Percentiles rank a stretch among this genome's conserved stretches.
phyloP scores from a whole-genome alignment of 2,113 vertebrate genomes.

The Egretta garzetta region DNA sequence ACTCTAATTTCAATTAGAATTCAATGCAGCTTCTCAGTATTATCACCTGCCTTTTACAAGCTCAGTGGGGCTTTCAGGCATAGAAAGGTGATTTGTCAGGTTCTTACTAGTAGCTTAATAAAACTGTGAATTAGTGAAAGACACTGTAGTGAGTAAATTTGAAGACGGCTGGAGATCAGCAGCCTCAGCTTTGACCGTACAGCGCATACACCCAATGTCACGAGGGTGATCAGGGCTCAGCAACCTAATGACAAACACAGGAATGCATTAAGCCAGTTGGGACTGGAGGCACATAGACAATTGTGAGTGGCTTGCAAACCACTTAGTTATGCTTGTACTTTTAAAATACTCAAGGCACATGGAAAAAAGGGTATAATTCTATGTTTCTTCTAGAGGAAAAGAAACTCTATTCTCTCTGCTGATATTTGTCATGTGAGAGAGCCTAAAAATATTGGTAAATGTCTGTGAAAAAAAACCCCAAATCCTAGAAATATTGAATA shows the following conservation, averaged over 20 bases:
- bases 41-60: not conserved
- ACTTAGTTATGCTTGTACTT: not conserved
- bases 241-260: not conserved
- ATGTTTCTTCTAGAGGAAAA: not conserved
- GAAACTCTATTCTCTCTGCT: not conserved
- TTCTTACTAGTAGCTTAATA: not conserved
- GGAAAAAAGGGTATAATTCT: not conserved
- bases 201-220: not conserved
- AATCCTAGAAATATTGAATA: not conserved
- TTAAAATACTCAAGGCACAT: fast-evolving
- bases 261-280: not conserved
- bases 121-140: not conserved
- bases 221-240: not conserved
- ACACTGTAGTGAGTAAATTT: not conserved
- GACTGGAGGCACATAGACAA: fast-evolving
- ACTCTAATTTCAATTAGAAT: not conserved
- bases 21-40: not conserved
- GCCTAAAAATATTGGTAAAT: not conserved
- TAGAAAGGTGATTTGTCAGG: not conserved
- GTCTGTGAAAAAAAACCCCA: fast-evolving
- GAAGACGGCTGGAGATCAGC: not conserved
- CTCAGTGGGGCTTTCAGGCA: not conserved
- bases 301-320: not conserved
- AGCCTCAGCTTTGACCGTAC: not conserved
- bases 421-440: not conserved